Evolutionary conservation across 2,797 vertebrate genomes (phyloP), one percentile per base, ranked within the genome.

Genomic region (Dromococcyx pavoninus): DNA sequence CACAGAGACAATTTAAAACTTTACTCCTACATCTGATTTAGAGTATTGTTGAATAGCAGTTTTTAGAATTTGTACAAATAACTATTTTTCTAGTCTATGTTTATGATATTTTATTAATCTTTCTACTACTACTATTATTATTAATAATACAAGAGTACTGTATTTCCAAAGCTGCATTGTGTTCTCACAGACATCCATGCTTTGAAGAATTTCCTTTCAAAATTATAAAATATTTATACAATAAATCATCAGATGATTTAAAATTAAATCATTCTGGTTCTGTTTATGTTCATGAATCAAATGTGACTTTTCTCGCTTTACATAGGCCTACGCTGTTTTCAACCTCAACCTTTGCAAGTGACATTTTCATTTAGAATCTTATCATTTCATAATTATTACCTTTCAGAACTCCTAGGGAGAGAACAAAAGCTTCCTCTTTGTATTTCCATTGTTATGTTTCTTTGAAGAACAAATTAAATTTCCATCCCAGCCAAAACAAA

Each of bases 301-400:
- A 96, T 91, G 95, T 94, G 97, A 96, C 94, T 98, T 97, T 97
- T 97, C 97, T 96, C 54, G 83, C 93, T 96, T 97, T 94, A 88
- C 89, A 66, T 14, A 96, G 92, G 97, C 89, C 97, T 97, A 48
- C 51, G 76, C 91, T 64, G 77, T 96, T 97, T 96, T 96, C 97
- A 98, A 96, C 97, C 96, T 97, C 98, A 98, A 97, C 97, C 97
- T 98, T 98, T 98, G 91, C 93, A 71, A 97, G 96, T n/a, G 96
- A 98, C 97, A 97, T 98, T 98, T 98, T 98, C 97, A 98, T 97
- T 98, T 98, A 97, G 96, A 97, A 96, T 97, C 95, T 98, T 98
- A 98, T 97, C 98, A 97, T 97, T 97, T 97, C 95, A 94, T 97
- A 98, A 98, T 98, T 98, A 98, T 97, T 98, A 97, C 97, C 97